Base-by-base conservation (phyloP, 1,140 invertebrate genomes). In the Saccostrea echinata region DNA sequence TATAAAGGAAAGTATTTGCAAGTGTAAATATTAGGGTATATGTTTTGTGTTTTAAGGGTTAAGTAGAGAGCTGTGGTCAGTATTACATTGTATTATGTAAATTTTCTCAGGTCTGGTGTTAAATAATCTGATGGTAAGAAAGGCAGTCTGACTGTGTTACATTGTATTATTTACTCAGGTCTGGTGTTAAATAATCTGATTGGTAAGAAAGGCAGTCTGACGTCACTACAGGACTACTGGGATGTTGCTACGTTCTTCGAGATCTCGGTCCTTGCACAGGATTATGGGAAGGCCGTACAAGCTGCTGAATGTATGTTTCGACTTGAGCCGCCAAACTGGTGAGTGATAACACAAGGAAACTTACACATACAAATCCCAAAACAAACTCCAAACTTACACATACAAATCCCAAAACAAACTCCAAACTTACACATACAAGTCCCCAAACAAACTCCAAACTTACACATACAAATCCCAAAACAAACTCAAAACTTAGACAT, bases 241-340 rank as follows among this genome's bases (percentile, higher is more conserved):
- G 98, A 99, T 95, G 98, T 99, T 11, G 99, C 99, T 0, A 99
- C 99, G 1, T 99, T 99, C 95, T 99, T 99, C 95, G 99, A 99
- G 95, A 99, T 99, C 86, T 98, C 98, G 85, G 99, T 99, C 0
- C 95, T 99, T 21, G 98, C 98, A 21, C 98, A 99, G 95, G 98
- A 99, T 95, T 99, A 99, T 95, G 96, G 97, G 4, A 99, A 99
- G 95, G 99, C 99, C 9, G 97, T 98, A 91, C 98, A 99, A 95
- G 99, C 99, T 24, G 98, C 99, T 2, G 98, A 99, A 94, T 99
- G 98, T 94, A 99, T 99, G 99, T 99, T 99, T 93, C 98, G 98
- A 95, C 95, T 99, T 76, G 99, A 99, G 95, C 99, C 99, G 61
- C 99, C 99, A 0, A 97, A 98, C 94, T 99, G 99, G 99, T 97